Conservation (phyloP, 2,113 vertebrate species). For the human region DNA sequence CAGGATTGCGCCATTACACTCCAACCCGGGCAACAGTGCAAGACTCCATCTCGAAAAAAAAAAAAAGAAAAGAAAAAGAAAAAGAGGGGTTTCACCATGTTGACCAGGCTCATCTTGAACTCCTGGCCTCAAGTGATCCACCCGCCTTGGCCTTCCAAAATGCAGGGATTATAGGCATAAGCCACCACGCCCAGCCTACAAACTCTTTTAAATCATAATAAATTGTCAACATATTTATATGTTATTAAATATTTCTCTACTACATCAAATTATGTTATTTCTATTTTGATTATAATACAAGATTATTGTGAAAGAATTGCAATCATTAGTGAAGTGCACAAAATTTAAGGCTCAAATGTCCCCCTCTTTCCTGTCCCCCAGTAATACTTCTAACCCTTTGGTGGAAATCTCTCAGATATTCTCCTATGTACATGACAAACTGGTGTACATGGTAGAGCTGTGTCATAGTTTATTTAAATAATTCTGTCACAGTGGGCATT, state of each 20-base stretch:
- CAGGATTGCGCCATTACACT: rapidly evolving
- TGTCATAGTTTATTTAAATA: neutral
- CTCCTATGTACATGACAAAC: neutral
- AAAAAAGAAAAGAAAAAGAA: no score
- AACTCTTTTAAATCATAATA: neutral
- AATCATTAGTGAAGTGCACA: neutral
- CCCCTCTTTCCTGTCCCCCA: neutral
- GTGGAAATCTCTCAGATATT: neutral
- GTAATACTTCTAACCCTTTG: neutral
- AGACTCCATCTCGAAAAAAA: no score
- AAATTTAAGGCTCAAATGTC: neutral
- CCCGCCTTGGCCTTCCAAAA: neutral
- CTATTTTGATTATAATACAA: neutral
- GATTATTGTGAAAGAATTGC: neutral
- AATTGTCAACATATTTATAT: neutral
- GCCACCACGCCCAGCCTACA: neutral
- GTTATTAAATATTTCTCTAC: neutral
- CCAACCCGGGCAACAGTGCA: rapidly evolving
- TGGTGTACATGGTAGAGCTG: rapidly evolving
- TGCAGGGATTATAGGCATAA: neutral
- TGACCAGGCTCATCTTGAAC: neutral
- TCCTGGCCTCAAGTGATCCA: neutral
- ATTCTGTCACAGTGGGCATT: neutral
- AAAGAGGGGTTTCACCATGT: no score
- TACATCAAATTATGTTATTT: neutral